Evolutionary conservation across 1,140 invertebrate genomes (phyloP), one percentile per base, ranked within the genome.

Genomic region (Calycopis cecrops): DNA sequence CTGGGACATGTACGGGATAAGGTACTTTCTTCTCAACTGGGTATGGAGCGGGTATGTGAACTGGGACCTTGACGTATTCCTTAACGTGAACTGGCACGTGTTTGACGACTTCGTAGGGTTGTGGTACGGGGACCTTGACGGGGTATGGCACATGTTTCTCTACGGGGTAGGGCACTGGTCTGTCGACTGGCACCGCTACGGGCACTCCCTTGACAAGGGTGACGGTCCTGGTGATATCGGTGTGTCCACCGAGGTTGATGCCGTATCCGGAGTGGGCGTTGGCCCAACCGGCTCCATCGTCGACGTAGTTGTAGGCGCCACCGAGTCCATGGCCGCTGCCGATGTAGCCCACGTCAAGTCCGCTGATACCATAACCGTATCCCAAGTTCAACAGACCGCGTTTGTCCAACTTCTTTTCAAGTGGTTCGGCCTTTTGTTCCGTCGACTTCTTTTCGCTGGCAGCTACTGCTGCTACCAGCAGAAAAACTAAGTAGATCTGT

Each of bases 161-260:
- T 4, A 88, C 85, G 6, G 89, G 89, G 69, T 91, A 91, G n/a
- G 91, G 91, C n/a, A 92, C 84, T 54, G 87, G 90, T 64, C 84
- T 90, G 55, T 92, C 91, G 33, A 93, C 91, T 54, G 92, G 89
- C 55, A 91, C 90, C 48, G 91, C 90, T 51, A 91, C 82, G 52
- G 91, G 89, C 35, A 92, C 90, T 68, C 92, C 92, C 78, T 94
- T 94, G 42, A 92, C 90, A 14, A 94, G 83, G 34, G 92, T 93
- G 68, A 94, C 87, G 55, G 92, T 94, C 77, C 92, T 94, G 65
- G 92, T 88, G 61, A 93, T 89, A 64, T 92, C 89, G 69, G 88
- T 88, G 68, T 89, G 88, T 57, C 84, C 87, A 54, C 88, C 89
- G 61, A 89, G 88, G 51, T 74, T 67, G 76, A 76, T 81, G 54